A percentile compares a stretch with the other conserved stretches of the same genome.
Conservation (phyloP, 53 echinoderm and acorn worm genomes). For the Zoroaster sp. region DNA sequence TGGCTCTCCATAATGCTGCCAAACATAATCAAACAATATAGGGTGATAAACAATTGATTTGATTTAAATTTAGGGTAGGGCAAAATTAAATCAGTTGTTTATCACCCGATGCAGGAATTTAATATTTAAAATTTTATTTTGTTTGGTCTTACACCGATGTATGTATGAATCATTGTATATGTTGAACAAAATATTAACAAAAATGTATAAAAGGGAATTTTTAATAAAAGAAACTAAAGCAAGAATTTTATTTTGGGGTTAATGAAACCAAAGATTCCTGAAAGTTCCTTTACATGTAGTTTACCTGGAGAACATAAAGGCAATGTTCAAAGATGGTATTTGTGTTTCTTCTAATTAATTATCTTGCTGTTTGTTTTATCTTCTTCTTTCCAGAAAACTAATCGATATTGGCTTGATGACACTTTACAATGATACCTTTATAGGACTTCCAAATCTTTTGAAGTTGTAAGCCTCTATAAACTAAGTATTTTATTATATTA, state of each 20-base stretch:
- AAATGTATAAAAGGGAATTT: background rate
- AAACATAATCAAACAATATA: no score
- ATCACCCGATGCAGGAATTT: no score
- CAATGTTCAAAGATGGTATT: background rate
- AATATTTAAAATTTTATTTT: no score
- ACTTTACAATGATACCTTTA: background rate
- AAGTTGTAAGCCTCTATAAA: background rate
- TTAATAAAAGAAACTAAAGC: background rate
- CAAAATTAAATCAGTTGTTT: no score
- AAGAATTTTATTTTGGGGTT: background rate
- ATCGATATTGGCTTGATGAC: background rate
- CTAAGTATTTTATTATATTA: background rate
- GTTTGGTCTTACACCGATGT: no score
- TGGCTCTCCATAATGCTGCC: no score
- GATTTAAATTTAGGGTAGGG: no score
- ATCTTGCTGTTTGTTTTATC: background rate
- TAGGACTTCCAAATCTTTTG: slow-evolving; percentile 15
- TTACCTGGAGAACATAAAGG: background rate
- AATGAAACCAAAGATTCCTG: background rate
- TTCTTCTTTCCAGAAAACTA: background rate
- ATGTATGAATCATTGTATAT: no score
- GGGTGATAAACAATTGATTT: no score
- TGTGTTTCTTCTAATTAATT: background rate
- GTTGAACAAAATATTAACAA: no score
- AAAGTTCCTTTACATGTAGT: background rate